Conservation (phyloP, 2,113 vertebrate genomes). For the Pelobates fuscus region DNA sequence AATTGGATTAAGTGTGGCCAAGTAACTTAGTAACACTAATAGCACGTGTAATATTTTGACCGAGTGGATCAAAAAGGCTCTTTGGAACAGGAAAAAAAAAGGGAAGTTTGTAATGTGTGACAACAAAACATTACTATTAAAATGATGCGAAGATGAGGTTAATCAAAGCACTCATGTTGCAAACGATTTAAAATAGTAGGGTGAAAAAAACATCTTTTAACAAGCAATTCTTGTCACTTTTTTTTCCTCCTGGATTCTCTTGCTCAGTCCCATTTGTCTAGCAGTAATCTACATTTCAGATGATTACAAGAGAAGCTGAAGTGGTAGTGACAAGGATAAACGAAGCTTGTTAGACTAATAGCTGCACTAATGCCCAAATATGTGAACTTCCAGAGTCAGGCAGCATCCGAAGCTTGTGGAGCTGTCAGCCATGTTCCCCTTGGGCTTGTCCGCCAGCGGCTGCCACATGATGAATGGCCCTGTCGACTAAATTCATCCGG, state of each 20-base stretch:
- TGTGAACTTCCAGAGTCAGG: conserved; percentile 85
- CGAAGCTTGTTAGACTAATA: conserved; percentile 98
- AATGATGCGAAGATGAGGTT: conserved; percentile 77
- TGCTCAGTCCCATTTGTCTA: conserved; percentile 83
- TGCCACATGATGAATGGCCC: conserved; percentile 99
- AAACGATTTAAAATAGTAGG: conserved; percentile 60
- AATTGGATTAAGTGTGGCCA: too few species aligned
- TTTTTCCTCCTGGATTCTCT: conserved; percentile 71
- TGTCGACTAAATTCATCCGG: conserved; percentile 98
- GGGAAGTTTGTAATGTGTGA: not conserved
- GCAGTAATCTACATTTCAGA: conserved; percentile 90
- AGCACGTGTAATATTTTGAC: too few species aligned
- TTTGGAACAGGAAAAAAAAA: not conserved
- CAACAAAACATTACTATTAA: conserved; percentile 57
- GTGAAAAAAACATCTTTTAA: conserved; percentile 63
- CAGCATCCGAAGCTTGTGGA: conserved; percentile 79
- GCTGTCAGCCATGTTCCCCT: conserved; percentile 85
- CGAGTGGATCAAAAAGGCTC: too few species aligned
- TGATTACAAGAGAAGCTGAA: conserved; percentile 87
- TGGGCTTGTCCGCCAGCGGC: conserved; percentile 90
- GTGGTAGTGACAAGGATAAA: conserved; percentile 93
- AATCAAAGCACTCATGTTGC: conserved; percentile 67
- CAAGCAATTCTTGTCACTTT: conserved; percentile 76
- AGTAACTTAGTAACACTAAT: too few species aligned
- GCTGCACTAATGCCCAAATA: conserved; percentile 93